Evolutionary conservation across 30 jellyfish, hydroid and myxozoan species (phyloP).

Genomic region (Pelagia noctiluca): DNA sequence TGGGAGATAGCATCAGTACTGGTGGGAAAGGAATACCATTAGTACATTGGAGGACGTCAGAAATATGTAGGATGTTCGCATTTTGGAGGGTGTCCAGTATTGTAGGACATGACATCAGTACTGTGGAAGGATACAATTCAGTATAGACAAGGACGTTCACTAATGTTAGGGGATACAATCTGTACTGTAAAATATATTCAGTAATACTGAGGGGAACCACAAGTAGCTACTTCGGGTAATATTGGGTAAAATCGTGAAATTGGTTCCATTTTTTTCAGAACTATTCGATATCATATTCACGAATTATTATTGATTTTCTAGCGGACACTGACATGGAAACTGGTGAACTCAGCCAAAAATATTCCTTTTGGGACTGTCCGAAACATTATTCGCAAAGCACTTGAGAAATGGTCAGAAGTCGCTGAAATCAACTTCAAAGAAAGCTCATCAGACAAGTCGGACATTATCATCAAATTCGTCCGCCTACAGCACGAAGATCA

Average conservation of each 20-base stretch:
- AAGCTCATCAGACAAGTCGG: slow-evolving; percentile 19
- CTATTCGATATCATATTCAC: neutral
- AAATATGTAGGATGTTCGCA: neutral
- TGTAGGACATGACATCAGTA: too few species aligned
- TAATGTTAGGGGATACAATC: neutral
- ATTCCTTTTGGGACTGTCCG: slow-evolving; percentile 15
- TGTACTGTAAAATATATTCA: too few species aligned
- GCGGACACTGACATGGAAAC: slow-evolving; percentile 78
- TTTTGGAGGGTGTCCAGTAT: too few species aligned
- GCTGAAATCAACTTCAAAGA: slow-evolving; percentile 52
- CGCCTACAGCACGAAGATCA: slow-evolving; percentile 24
- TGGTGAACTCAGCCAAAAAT: slow-evolving; percentile 28
- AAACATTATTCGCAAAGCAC: slow-evolving; percentile 3
- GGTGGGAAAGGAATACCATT: too few species aligned
- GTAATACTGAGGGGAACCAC: too few species aligned
- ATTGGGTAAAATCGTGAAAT: neutral
- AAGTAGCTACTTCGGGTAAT: neutral
- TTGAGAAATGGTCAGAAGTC: slow-evolving; percentile 58
- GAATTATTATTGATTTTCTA: neutral
- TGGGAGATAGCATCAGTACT: too few species aligned
- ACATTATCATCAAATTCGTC: slow-evolving; percentile 27
- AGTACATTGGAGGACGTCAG: neutral
- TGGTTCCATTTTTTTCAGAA: neutral
- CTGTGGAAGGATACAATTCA: neutral
- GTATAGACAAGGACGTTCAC: neutral